Evolutionary conservation across 2,888 invertebrate genomes (phyloP), one percentile per base, ranked within the genome.

Genomic region (Leuctra nigra): DNA sequence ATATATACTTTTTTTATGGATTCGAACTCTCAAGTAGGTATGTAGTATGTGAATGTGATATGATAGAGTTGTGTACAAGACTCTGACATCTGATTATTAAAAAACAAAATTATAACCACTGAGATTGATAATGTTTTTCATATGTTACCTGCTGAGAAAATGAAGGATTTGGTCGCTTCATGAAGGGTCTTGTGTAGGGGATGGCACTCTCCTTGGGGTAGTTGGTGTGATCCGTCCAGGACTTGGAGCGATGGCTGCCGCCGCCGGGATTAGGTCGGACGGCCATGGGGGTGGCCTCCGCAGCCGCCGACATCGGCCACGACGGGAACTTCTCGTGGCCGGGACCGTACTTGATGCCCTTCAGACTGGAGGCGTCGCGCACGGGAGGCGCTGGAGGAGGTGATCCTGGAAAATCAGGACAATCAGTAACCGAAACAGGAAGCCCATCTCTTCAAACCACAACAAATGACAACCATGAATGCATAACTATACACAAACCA

Each of bases 271-370:
- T 73, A 61, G 65, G 70, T 64, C 67, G 72, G 64, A 71, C 66
- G 61, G 71, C 66, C 14, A 63, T 62, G 39, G 77, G 73, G 57
- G 75, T 73, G 4, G 33, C 18, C 59, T 79, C 76, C 59, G 78
- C 77, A 25, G 80, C 77, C 25, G 79, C 78, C 36, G 80, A 79
- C 62, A 82, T 83, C 14, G 86, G 85, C 85, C 85, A 86, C 59
- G 84, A 84, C 1, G 86, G 85, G 68, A 81, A 85, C 68, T 85
- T 86, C 70, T 85, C 86, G 74, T 86, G 85, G 59, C 82, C 83
- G 58, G 83, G 81, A 46, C 83, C 82, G 72, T 82, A 82, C 65
- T 79, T 79, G 65, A 82, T 77, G 63, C 79, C 78, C 68, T 81
- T 82, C 68, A 84, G 77, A 66, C 81, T 82, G 60, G 83, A 81